A percentile compares a stretch with the other conserved stretches of the same genome.
Evolutionary conservation across 2,113 vertebrate species (phyloP).

Genomic region (Cygnus atratus): DNA sequence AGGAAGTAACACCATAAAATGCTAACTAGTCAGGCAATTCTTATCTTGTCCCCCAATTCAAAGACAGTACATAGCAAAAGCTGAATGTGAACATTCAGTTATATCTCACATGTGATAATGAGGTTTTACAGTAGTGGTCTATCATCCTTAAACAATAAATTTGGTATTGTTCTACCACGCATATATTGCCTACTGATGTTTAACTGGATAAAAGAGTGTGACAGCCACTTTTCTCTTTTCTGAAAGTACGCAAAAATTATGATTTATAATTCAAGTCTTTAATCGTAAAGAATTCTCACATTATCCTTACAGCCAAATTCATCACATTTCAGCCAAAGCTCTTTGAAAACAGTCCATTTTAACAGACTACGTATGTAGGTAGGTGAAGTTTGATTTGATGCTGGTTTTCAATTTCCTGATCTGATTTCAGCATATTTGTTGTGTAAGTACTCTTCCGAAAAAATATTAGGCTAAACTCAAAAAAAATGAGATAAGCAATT

Average conservation of each 20-base stretch:
- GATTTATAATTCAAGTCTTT: not conserved
- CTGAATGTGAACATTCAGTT: not conserved
- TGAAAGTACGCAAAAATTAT: not conserved
- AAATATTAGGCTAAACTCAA: constrained; percentile 52
- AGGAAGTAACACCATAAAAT: not conserved
- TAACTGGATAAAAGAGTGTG: not conserved
- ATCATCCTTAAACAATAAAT: not conserved
- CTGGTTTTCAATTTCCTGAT: not conserved
- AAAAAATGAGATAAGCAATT: constrained; percentile 49
- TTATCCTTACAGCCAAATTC: not conserved
- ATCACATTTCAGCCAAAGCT: not conserved
- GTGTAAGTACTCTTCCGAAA: not conserved
- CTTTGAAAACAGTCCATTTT: not conserved
- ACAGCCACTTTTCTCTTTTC: not conserved
- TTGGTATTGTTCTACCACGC: not conserved
- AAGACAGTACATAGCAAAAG: not conserved
- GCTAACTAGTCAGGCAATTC: not conserved
- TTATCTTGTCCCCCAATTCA: not conserved
- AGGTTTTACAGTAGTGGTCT: not conserved
- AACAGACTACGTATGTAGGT: not conserved
- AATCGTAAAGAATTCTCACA: not conserved
- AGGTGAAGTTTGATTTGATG: not conserved
- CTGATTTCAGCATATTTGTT: not conserved
- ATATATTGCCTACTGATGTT: not conserved
- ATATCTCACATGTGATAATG: not conserved